Evolutionary conservation across 37 sponge, comb jelly and placozoan genomes (phyloP).

Genomic region (Corticium candelabrum): DNA sequence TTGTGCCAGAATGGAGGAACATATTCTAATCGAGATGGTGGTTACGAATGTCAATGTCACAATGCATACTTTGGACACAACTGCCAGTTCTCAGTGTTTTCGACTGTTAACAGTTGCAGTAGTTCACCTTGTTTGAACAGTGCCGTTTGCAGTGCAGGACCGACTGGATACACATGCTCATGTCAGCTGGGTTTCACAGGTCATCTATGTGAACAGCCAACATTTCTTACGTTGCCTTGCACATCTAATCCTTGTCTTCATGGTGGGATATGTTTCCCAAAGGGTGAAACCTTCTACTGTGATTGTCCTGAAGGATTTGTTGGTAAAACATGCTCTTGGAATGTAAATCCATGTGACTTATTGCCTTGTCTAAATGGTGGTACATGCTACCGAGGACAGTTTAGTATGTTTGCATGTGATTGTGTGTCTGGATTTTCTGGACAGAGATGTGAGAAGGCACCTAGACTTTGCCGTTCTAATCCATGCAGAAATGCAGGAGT

Average conservation of each 20-base stretch:
- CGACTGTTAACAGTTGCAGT: background rate
- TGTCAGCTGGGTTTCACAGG: background rate
- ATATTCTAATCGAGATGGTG: background rate
- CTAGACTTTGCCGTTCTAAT: background rate
- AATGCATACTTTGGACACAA: background rate
- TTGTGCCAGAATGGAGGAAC: background rate
- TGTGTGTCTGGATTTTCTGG: constrained; percentile 34
- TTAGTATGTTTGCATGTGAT: constrained; percentile 30
- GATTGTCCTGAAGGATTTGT: constrained; percentile 54
- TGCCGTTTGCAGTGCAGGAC: background rate
- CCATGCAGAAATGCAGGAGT: background rate
- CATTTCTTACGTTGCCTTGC: background rate
- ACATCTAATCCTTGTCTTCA: background rate
- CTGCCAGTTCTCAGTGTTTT: background rate
- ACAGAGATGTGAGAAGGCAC: constrained; percentile 22
- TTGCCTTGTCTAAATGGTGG: constrained; percentile 60
- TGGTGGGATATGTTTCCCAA: background rate
- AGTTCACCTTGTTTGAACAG: background rate
- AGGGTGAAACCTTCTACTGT: constrained; percentile 11
- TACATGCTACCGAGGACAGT: constrained; percentile 22
- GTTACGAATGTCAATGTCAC: background rate
- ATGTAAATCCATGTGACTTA: constrained; percentile 56
- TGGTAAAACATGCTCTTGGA: constrained; percentile 55
- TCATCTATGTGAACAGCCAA: background rate
- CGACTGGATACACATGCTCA: background rate